These are phyloP conservation scores for Nothoprocta perdicaria DNA, from an alignment of 2,113 vertebrate species.

Conservation along the genomic window DNA sequence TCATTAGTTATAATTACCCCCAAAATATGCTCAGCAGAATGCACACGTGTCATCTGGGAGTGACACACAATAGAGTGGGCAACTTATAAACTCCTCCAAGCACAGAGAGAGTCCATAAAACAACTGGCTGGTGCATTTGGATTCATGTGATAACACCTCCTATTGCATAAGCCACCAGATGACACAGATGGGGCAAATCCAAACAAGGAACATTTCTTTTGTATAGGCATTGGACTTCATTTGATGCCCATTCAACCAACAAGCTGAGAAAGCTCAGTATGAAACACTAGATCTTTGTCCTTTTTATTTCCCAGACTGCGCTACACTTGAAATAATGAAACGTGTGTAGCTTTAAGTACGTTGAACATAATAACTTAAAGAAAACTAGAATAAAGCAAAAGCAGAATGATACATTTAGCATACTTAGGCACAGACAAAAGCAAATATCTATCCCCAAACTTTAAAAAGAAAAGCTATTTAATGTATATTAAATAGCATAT, in stretches of 20 bases:
- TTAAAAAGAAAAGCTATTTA: neutral
- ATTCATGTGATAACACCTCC: slow-evolving; percentile 88
- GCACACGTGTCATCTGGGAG: slow-evolving; percentile 93
- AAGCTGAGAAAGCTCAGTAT: slow-evolving; percentile 86
- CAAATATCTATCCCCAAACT: neutral
- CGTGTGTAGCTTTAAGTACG: slow-evolving; percentile 9
- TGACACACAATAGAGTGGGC: slow-evolving; percentile 87
- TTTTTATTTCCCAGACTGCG: slow-evolving; percentile 80
- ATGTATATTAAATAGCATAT: neutral
- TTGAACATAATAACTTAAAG: slow-evolving; percentile 16
- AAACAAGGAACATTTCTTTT: slow-evolving; percentile 90
- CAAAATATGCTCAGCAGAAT: slow-evolving; percentile 93
- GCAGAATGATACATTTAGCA: slow-evolving; percentile 4
- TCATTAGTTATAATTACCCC: slow-evolving; percentile 97
- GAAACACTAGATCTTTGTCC: slow-evolving; percentile 80
- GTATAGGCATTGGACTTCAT: slow-evolving; percentile 86
- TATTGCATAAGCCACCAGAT: slow-evolving; percentile 94
- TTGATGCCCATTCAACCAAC: slow-evolving; percentile 91
- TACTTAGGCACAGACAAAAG: neutral
- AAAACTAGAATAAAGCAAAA: neutral
- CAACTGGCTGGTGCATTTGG: slow-evolving; percentile 89
- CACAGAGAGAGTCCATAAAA: slow-evolving; percentile 96
- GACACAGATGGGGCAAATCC: slow-evolving; percentile 95
- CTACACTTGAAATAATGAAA: slow-evolving; percentile 76
- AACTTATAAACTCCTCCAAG: slow-evolving; percentile 96